Evolutionary conservation across 2,888 invertebrate species (phyloP).

Genomic region (Chromoteleia sp.): DNA sequence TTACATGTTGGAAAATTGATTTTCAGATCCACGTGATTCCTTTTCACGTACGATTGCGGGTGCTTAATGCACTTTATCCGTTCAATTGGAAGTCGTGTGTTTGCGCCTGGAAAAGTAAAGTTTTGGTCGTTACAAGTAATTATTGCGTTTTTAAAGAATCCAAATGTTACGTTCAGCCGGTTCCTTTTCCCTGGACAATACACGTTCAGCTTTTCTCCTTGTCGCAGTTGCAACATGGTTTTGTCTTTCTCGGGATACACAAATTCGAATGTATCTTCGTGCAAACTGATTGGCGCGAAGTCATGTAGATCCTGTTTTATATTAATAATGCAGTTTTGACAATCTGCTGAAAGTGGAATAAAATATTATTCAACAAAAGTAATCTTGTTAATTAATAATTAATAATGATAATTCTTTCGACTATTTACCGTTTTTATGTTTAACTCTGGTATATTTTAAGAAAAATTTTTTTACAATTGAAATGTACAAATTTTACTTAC

Average conservation of each 20-base stretch:
- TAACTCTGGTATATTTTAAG: not conserved
- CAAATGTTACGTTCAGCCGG: slow-evolving; percentile 27
- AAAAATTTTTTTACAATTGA: not conserved
- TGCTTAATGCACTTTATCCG: slow-evolving; percentile 29
- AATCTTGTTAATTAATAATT: no score
- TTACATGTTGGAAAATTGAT: slow-evolving; percentile 20
- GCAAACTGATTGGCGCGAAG: slow-evolving; percentile 29
- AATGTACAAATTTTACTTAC: not conserved
- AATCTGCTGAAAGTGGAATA: slow-evolving; percentile 6
- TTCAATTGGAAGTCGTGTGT: not conserved
- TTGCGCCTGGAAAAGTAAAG: not conserved
- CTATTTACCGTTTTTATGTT: not conserved
- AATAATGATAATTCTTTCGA: no score
- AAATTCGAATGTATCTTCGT: slow-evolving; percentile 8
- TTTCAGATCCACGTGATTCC: not conserved
- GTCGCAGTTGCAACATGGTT: slow-evolving; percentile 3
- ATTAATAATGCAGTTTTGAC: slow-evolving; percentile 26
- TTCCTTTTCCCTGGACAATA: slow-evolving; percentile 37
- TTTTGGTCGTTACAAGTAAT: slow-evolving; percentile 14
- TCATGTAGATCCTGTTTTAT: slow-evolving; percentile 34
- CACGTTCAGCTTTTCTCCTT: slow-evolving; percentile 30
- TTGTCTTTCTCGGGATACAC: slow-evolving; percentile 33
- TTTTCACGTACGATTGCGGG: slow-evolving; percentile 32
- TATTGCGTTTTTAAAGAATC: not conserved
- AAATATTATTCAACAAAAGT: not conserved